phyloP scores from a whole-genome alignment of 2,888 invertebrate species.

The Ypsolopha scabrella region DNA sequence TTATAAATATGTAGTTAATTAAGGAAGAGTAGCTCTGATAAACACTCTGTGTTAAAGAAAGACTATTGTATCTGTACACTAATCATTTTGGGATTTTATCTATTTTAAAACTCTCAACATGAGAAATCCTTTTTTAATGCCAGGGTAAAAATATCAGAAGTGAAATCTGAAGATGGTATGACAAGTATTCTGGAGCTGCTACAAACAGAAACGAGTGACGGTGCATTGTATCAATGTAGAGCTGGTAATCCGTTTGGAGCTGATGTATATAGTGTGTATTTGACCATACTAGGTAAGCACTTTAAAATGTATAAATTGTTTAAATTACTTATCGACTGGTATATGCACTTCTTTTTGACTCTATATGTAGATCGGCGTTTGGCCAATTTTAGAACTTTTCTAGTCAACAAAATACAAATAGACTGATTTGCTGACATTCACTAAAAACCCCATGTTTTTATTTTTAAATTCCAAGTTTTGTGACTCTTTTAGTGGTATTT shows the following conservation, averaged over 20 bases:
- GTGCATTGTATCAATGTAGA: slow-evolving; percentile 57
- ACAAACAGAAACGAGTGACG: slow-evolving; percentile 55
- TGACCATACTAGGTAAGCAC: slow-evolving; percentile 54
- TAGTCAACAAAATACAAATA: too few species aligned
- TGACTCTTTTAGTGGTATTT: too few species aligned
- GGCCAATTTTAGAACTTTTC: too few species aligned
- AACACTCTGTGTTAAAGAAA: too few species aligned
- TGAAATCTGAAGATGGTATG: slow-evolving; percentile 55
- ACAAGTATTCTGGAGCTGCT: slow-evolving; percentile 47
- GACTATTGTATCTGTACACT: too few species aligned
- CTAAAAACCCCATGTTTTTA: neutral
- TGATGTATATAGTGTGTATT: slow-evolving; percentile 46
- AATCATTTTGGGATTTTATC: too few species aligned
- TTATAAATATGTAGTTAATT: too few species aligned
- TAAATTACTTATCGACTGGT: neutral
- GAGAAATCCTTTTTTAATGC: neutral
- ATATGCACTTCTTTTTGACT: neutral
- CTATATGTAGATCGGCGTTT: neutral
- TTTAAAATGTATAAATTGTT: too few species aligned
- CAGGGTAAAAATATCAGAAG: slow-evolving; percentile 60
- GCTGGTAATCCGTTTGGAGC: slow-evolving; percentile 62
- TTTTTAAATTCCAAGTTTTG: too few species aligned
- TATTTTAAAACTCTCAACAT: too few species aligned
- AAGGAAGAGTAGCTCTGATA: too few species aligned
- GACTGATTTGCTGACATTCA: neutral